Base-by-base conservation (phyloP, 2,888 invertebrate species). In the Ligdia adustata region DNA sequence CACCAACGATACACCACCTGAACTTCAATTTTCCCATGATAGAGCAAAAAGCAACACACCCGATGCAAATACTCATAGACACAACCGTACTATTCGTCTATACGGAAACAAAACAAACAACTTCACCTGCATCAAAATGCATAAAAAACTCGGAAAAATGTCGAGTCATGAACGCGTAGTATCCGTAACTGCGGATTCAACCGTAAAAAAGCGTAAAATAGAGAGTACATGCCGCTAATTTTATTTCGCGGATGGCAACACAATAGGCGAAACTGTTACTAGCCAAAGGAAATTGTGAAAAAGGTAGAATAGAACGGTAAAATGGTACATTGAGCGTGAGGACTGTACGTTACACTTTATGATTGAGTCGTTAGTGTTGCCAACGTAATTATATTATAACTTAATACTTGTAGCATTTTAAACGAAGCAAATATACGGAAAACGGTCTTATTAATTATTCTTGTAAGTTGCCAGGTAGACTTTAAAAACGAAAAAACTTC, bases 181-280 rank as follows among this genome's bases (percentile, higher is more conserved):
- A 40, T 44, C 45, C 33, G 45, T 46, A 27, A 47, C 54, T 44
- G 46, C 38, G 34, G 43, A 28, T 34, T 41, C 47, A 27, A 46
- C 52, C 43, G 54, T 54, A 37, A 37, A 37, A 37, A 27, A 6
- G 16, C 18, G 37, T 37, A 54, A 66, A 69, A 64, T 57, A 55
- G 55, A 56, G 57, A 44, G 57, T 49, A 57, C 46, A 55, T 41
- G 22, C 42, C 55, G 61, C 59, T 67, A 68, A 69, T 66, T 70
- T 60, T 57, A 58, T 71, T 69, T 67, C 57, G 55, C 55, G 51
- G 55, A 45, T 57, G 54, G 53, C 43, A 57, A 60, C 57, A 55
- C 60, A 55, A 47, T 48, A 41, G 44, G 33, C 40, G 54, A 18
- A 51, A 42, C 43, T 26, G 35, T 16, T 37, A 28, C 37, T 50